Evolutionary conservation across 2,888 invertebrate genomes (phyloP), one percentile per base, ranked within the genome.

Genomic region (Baronia brevicornis): DNA sequence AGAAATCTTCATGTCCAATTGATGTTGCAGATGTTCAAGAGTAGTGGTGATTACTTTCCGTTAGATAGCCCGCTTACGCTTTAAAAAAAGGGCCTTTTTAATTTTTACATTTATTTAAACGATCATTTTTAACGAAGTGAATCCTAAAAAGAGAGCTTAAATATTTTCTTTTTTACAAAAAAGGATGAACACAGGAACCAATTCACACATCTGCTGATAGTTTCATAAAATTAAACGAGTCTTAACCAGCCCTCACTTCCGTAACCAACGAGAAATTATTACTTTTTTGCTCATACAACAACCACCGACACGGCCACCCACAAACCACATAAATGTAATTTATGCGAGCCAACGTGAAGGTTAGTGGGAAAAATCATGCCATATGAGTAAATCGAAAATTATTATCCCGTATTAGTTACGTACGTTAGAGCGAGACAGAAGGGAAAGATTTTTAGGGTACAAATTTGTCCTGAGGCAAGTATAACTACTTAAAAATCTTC

Each of bases 311-410:
- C 57, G 82, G 62, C 82, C 82, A 82, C 82, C 80, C 82, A 68
- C 75, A 73, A 74, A 69, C 62, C 60, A 74, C 70, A 75, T 74
- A 71, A 75, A 77, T 58, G 63, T 80, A 77, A 82, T 75, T 79
- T 79, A 79, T 79, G 70, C 65, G 53, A 49, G 49, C 51, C 49
- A 56, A 65, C 60, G 66, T 54, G 64, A 70, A 68, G 75, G 77
- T 73, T 74, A 68, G 67, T 71, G 73, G 74, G 77, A 80, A 79
- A 78, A 71, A 41, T 64, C 53, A 65, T 65, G 71, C 69, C 77
- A 74, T 56, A 71, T 75, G 71, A 69, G 63, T 54, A 58, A 55
- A 46, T 54, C 47, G 51, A 56, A 51, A 45, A 46, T 46, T 35
- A 43, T 51, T 55, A 54, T 69, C 68, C 62, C 62, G 69, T 57